Conservation (phyloP, 2,797 vertebrate species). For the Hylomyscus alleni region DNA sequence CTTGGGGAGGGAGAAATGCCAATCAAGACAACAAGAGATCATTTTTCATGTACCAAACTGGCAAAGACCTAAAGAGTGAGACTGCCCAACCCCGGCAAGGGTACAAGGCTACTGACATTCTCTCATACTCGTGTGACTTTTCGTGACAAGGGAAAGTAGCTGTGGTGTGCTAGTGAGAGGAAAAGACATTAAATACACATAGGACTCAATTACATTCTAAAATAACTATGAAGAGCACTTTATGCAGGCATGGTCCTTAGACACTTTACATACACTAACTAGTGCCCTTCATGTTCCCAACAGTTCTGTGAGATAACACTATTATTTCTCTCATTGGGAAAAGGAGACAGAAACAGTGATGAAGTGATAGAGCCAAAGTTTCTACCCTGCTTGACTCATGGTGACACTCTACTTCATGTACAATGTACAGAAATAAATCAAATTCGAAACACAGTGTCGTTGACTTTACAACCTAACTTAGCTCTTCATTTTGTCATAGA, state of each 20-base stretch:
- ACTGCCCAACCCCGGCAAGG: neutral
- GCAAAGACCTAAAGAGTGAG: constrained; percentile 48
- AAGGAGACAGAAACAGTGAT: constrained; percentile 17
- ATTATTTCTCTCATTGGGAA: neutral
- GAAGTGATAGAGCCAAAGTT: neutral
- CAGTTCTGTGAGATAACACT: constrained; percentile 1
- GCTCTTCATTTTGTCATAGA: constrained; percentile 28
- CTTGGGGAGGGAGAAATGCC: neutral
- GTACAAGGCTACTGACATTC: neutral
- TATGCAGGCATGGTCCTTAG: neutral
- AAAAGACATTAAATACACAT: neutral
- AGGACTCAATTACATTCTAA: neutral
- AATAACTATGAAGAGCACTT: constrained; percentile 28
- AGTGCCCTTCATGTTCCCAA: neutral
- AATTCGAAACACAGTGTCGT: constrained; percentile 10
- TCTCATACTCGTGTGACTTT: constrained; percentile 7
- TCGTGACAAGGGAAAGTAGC: constrained; percentile 30
- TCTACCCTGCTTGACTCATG: constrained; percentile 7
- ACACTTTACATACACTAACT: neutral
- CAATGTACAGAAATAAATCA: constrained; percentile 11
- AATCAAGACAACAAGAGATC: constrained; percentile 40
- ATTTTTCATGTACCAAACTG: constrained; percentile 8
- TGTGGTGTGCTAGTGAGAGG: neutral
- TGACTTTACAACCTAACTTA: neutral
- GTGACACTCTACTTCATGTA: neutral